phyloP scores from a whole-genome alignment of 2,888 invertebrate genomes.

The Alloscopus bannaensis region DNA sequence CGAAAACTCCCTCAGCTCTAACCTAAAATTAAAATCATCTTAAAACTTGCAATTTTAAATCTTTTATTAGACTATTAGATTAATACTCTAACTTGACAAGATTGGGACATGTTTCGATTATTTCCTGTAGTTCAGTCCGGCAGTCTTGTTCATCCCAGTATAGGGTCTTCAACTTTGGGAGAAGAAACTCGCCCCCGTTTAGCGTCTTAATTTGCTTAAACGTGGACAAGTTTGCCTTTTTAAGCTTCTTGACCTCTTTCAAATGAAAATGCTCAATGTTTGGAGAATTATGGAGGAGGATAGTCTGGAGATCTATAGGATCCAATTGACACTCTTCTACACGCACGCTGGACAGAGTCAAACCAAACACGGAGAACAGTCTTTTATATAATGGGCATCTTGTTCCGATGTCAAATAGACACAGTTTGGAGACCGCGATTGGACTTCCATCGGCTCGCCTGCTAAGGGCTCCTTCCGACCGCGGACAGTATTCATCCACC shows the following conservation, averaged over 20 bases:
- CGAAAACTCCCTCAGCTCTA: constrained; percentile 43
- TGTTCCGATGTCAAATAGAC: constrained; percentile 24
- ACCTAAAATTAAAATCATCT: too few relatives aligned
- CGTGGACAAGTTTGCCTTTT: constrained; percentile 4
- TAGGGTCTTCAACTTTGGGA: constrained; percentile 51
- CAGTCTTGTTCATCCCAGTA: constrained; percentile 59
- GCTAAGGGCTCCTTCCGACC: constrained; percentile 4
- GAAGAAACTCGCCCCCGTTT: constrained; percentile 15
- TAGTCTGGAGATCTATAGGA: constrained; percentile 20
- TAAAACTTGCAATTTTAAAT: too few relatives aligned
- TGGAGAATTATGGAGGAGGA: constrained; percentile 37
- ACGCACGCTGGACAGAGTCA: constrained; percentile 25
- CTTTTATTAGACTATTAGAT: too few relatives aligned
- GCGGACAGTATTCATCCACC: constrained; percentile 16
- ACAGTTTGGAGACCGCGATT: constrained; percentile 13
- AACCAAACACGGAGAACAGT: constrained; percentile 30
- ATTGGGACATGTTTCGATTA: constrained; percentile 56
- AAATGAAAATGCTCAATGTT: constrained; percentile 53
- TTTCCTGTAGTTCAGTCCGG: constrained; percentile 39
- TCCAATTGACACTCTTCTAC: constrained; percentile 37
- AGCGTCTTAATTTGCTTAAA: constrained; percentile 36
- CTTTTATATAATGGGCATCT: constrained; percentile 1
- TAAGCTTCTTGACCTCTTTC: constrained; percentile 6
- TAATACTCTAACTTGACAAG: too few relatives aligned
- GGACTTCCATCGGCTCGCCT: constrained; percentile 24